Base-by-base conservation (phyloP, 2,113 vertebrate species). In the Mesitornis unicolor region DNA sequence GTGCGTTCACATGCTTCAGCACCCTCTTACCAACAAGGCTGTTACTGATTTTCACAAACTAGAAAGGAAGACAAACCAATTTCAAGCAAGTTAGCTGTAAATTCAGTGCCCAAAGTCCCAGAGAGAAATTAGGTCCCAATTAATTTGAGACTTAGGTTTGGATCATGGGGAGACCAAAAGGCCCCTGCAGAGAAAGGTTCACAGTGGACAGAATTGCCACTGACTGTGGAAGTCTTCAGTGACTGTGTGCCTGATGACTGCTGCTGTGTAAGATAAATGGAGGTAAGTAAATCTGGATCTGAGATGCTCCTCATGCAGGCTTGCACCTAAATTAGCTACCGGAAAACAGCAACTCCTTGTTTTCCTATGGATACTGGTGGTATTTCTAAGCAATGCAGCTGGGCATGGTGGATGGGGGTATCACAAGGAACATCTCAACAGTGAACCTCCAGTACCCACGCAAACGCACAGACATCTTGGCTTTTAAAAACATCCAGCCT, bases 191-290 rank as follows among this genome's bases (percentile, higher is more conserved):
- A 50, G 79, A 50, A 56, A 42, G 7, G 22, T 54, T 86, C 33
- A 9, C 5, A 25, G 54, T 57, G 33, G 22, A 20, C 0, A 0
- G 38, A 88, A 65, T 77, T 47, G 45, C 59, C 6, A 1, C 42
- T 33, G 64, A 47, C 33, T 61, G 21, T 28, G 13, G 28, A 65
- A 73, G 20, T 24, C 50, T 43, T 73, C 21, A 33, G 10, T 31
- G 29, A 61, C 7, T 0, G 0, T 61, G 36, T 53, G 48, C 45
- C 16, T 54, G 22, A 10, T 1, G 5, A 11, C 59, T 84, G 63
- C 50, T 84, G 45, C 20, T 86, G 13, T 60, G 1, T 25, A 11
- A 59, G 45, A 38, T 45, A 57, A 65, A 56, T 14, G 1, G 7
- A 22, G 13, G 65, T 43, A 36, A 1, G 2, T 48, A 65, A 89